Conservation (phyloP, 1,140 invertebrate genomes). For the Lysiphlebus fabarum region DNA sequence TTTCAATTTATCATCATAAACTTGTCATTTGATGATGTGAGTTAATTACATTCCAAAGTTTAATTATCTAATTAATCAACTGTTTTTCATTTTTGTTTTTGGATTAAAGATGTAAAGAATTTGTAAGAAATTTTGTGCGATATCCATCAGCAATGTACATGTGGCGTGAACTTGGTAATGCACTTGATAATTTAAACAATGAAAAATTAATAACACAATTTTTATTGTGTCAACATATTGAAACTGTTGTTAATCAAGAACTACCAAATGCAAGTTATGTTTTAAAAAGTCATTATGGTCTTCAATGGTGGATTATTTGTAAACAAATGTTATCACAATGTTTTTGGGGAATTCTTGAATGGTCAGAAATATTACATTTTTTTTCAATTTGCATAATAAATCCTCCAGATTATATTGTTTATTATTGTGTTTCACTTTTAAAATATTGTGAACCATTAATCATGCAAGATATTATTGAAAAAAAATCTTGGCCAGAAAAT, state of each 20-base stretch:
- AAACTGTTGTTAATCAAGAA: constrained; percentile 43
- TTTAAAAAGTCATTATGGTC: constrained; percentile 44
- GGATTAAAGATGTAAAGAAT: constrained; percentile 44
- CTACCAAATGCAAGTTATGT: constrained; percentile 41
- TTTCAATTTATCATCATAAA: constrained; percentile 42
- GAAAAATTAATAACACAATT: constrained; percentile 39
- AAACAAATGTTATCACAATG: constrained; percentile 44
- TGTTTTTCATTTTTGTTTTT: constrained; percentile 15
- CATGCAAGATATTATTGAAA: constrained; percentile 38
- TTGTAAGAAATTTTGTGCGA: constrained; percentile 42
- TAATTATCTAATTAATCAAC: neutral
- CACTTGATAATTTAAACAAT: constrained; percentile 38
- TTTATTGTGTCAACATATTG: constrained; percentile 44
- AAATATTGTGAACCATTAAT: constrained; percentile 40
- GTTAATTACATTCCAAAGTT: neutral
- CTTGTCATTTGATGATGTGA: constrained; percentile 10
- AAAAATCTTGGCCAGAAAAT: constrained; percentile 48
- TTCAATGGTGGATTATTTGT: constrained; percentile 51
- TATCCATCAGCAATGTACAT: constrained; percentile 47
- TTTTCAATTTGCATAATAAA: constrained; percentile 47
- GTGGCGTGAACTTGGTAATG: constrained; percentile 41
- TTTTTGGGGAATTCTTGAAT: constrained; percentile 50
- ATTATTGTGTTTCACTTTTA: constrained; percentile 48
- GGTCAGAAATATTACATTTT: constrained; percentile 49
- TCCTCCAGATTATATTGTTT: constrained; percentile 48